These are phyloP conservation scores for Coreius guichenoti DNA, from an alignment of 2,797 vertebrate species.

Conservation along the genomic window DNA sequence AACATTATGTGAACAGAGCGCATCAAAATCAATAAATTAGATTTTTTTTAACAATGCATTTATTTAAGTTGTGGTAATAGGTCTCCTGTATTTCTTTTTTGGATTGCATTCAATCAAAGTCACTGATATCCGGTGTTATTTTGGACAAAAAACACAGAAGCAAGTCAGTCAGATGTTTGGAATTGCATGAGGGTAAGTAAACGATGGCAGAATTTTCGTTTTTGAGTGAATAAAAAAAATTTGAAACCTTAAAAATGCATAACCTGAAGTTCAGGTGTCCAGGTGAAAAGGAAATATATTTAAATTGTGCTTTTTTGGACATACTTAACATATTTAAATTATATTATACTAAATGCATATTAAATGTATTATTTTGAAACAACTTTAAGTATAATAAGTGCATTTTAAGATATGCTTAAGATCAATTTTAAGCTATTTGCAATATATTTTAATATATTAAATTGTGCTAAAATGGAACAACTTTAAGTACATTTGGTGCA, in stretches of 20 bases:
- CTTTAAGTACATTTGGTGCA: no score
- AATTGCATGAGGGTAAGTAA: background rate
- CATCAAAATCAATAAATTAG: background rate
- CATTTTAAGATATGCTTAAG: no score
- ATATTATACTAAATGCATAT: no score
- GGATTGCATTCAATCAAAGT: background rate
- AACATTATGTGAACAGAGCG: accelerated
- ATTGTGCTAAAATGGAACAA: no score
- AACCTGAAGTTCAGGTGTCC: background rate
- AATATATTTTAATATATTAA: no score
- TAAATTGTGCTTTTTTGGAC: no score
- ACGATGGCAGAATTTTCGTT: background rate
- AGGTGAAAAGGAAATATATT: no score
- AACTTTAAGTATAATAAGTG: no score
- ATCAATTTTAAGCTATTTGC: no score
- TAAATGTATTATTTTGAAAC: no score
- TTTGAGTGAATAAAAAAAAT: background rate
- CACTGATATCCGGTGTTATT: background rate
- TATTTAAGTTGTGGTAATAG: background rate
- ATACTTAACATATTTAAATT: no score
- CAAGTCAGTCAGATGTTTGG: background rate
- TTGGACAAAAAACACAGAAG: background rate
- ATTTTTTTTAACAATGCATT: background rate
- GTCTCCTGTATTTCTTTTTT: no score
- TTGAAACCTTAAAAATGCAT: background rate